Evolutionary conservation across 2,797 vertebrate genomes (phyloP).

Genomic region (Molossus alvarezi): DNA sequence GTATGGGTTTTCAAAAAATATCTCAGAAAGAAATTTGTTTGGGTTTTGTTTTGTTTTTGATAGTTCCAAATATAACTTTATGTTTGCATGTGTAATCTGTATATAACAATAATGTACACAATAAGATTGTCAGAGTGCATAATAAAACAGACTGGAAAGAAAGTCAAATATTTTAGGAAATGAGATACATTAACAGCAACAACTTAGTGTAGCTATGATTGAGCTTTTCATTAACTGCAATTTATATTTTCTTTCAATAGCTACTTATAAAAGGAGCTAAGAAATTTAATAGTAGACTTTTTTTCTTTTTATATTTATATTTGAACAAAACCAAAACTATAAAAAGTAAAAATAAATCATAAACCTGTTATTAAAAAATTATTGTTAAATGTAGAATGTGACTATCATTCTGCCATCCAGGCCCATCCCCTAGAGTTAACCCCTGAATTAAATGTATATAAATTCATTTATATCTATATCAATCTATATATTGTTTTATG

Average conservation of each 20-base stretch:
- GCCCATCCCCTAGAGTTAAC: not conserved
- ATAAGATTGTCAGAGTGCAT: not conserved
- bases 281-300: conserved; percentile 7
- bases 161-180: conserved; percentile 49
- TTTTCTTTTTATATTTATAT: not conserved
- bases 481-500: not conserved
- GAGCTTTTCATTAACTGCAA: not conserved
- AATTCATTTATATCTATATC: not conserved
- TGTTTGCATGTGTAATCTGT: not conserved
- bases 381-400: not conserved
- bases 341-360: not conserved
- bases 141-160: not conserved
- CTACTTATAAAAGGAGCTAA: conserved; percentile 12
- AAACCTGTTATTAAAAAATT: not conserved
- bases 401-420: not conserved
- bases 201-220: not conserved
- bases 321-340: not conserved
- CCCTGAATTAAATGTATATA: not conserved
- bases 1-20: not conserved
- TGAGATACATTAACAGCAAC: not conserved
- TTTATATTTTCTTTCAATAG: conserved; percentile 22
- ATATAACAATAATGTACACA: not conserved
- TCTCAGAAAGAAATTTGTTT: not conserved
- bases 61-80: not conserved
- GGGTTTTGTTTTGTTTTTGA: not conserved